Conservation (phyloP, 2,888 invertebrate species). For the Netelia virgata region DNA sequence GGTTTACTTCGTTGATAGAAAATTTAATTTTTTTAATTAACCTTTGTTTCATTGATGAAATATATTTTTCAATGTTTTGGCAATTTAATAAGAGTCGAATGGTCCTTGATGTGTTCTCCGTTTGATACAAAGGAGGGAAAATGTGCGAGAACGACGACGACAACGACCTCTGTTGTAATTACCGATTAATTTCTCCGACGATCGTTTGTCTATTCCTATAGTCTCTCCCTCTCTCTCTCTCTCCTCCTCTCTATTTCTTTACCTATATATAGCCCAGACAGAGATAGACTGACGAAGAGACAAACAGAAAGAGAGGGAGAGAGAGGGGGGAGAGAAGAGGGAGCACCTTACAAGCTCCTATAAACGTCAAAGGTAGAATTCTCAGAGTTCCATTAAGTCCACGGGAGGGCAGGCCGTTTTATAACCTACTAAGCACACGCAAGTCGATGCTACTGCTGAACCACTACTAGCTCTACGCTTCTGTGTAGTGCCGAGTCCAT, state of each 20-base stretch:
- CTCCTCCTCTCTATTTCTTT: neutral
- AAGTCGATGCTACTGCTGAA: conserved; percentile 52
- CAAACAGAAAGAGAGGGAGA: neutral
- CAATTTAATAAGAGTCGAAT: neutral
- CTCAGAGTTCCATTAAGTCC: conserved; percentile 57
- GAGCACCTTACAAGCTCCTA: conserved; percentile 9
- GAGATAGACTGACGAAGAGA: neutral
- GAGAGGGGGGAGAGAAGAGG: too few relatives aligned
- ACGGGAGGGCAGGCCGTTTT: conserved; percentile 46
- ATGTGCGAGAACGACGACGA: neutral
- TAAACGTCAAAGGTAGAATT: conserved; percentile 61
- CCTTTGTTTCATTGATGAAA: neutral
- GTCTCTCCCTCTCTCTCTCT: neutral
- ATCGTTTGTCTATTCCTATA: conserved; percentile 38
- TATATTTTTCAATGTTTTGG: neutral
- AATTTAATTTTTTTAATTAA: neutral
- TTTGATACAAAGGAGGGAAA: conserved; percentile 1
- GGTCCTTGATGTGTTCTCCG: neutral
- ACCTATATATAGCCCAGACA: neutral
- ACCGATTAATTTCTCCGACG: conserved; percentile 58
- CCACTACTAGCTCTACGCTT: neutral
- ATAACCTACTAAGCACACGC: conserved; percentile 65
- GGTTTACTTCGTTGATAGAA: too few relatives aligned
- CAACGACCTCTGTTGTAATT: conserved; percentile 43
- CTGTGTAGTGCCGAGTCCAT: neutral